Base-by-base conservation (phyloP, 2,797 vertebrate species). In the Malurus leucopterus region DNA sequence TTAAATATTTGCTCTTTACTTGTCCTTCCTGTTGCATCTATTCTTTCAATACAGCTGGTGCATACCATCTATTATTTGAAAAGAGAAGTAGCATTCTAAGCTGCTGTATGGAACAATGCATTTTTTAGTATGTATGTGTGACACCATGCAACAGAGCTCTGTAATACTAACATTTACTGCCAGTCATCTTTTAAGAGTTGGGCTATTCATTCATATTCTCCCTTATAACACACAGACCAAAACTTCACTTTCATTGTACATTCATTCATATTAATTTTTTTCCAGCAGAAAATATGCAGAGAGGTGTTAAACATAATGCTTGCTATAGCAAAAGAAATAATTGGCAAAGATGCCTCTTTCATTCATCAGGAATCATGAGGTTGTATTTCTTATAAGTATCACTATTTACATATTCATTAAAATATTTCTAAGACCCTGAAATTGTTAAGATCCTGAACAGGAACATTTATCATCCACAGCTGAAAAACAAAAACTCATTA, bases 391-490 rank as follows among this genome's bases (percentile, higher is more conserved):
- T 76, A 3, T 5, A 36, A 70, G 57, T 86, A 91, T 36, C 70
- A 61, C 17, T 5, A 3, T 54, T 73, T 90, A 67, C 9, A 68
- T 68, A 88, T 34, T 82, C 71, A 90, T 87, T 84, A 58, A 76
- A 91, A 68, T 82, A 90, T 67, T 76, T 3, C 0, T 51, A 79
- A 70, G 81, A 43, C 26, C 57, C 61, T 86, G 59, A 61, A 86
- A 91, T 41, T 75, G n/a, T 88, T 91, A 90, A 86, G 54, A 86
- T 83, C 43, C 69, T 88, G 65, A 88, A 68, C 32, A 40, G 15
- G n/a, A 88, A 78, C 29, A 82, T 88, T 86, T 61, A 91, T 92
- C 81, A 88, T 54, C 54, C 71, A 70, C 57, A 84, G 77, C 8
- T 82, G 67, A 93, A 90, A 54, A 91, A 91, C 0, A 84, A 54